A percentile compares a stretch with the other conserved stretches of the same genome.
phyloP scores from a whole-genome alignment of 2,113 vertebrate genomes.

The Poeciliopsis retropinna region DNA sequence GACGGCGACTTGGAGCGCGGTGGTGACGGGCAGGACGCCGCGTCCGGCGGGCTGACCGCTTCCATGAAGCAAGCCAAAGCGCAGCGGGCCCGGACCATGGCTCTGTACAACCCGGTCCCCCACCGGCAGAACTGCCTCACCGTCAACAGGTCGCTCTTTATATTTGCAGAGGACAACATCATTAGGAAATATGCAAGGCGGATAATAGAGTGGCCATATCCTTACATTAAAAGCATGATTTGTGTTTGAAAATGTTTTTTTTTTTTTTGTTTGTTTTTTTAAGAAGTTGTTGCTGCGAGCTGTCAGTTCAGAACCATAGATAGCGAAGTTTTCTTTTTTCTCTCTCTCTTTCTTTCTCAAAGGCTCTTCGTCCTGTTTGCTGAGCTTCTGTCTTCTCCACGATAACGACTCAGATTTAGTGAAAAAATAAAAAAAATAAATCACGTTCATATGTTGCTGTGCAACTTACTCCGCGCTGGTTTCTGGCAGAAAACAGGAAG shows the following conservation, averaged over 20 bases:
- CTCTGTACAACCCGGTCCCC: conserved; percentile 95
- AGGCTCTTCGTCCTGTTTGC: too few relatives aligned
- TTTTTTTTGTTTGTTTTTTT: background rate
- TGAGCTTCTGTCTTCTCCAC: background rate
- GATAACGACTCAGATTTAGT: background rate
- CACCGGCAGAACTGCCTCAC: conserved; percentile 98
- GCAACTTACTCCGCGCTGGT: conserved; percentile 26
- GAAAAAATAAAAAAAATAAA: too few relatives aligned
- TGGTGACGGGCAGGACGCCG: conserved; percentile 82
- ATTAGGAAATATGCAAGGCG: conserved; percentile 94
- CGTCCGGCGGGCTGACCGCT: conserved; percentile 82
- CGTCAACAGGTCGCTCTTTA: conserved; percentile 97
- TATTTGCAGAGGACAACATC: conserved; percentile 96
- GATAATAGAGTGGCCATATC: conserved; percentile 99
- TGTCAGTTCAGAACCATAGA: conserved; percentile 64
- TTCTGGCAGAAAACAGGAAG: conserved; percentile 47
- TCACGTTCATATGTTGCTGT: conserved; percentile 10
- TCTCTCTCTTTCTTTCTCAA: background rate
- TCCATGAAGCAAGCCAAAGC: conserved; percentile 95
- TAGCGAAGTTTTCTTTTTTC: conserved; percentile 32
- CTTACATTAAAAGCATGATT: conserved; percentile 73
- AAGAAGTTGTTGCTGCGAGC: background rate
- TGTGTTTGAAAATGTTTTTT: background rate
- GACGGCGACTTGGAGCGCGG: conserved; percentile 88
- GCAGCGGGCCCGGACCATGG: conserved; percentile 97